Evolutionary conservation across 2,797 vertebrate genomes (phyloP), one percentile per base, ranked within the genome.

Genomic region (Pangasius krempfi): DNA sequence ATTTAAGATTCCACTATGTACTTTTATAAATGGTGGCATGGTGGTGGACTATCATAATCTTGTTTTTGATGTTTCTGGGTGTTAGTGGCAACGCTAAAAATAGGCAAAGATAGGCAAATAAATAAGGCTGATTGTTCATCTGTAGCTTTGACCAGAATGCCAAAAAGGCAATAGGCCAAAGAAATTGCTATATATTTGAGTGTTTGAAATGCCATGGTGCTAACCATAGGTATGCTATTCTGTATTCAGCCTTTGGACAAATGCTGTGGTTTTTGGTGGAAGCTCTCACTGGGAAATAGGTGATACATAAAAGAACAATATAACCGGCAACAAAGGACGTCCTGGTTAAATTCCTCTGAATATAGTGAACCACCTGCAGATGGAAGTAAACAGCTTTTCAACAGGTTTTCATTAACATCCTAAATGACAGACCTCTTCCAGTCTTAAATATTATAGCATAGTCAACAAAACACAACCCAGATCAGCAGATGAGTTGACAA

Each of bases 331-430:
- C 50, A 88, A 62, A 88, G 76, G 13, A 78, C 44, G 62, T 86
- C 70, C 66, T 72, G 84, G 56, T 30, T 79, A 33, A 75, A 82
- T 68, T 37, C 44, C 73, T 62, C 58, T 68, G 18, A 47, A 73
- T 79, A 64, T 20, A 64, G 79, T 68, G 88, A 89, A 88, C 84
- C 88, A 89, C 75, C 83, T 82, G 86, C 88, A 91, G 76, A 91
- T 83, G 78, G 58, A 91, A 44, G 66, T 30, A 88, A 90, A 90
- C 84, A 88, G 73, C 52, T 78, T 84, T 80, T 73, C 33, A 33
- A 85, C 84, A 83, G 79, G 37, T 78, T 50, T 84, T 87, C 50
- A 90, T 87, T 73, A 83, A 84, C 66, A 85, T 76, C 37, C 37
- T 80, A 89, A 88, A 79, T 85, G 44, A 85, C 33, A 83, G 66